A percentile compares a stretch with the other conserved stretches of the same genome.
phyloP scores from a whole-genome alignment of 2,888 invertebrate species.

The Hypolimnas misippus region DNA sequence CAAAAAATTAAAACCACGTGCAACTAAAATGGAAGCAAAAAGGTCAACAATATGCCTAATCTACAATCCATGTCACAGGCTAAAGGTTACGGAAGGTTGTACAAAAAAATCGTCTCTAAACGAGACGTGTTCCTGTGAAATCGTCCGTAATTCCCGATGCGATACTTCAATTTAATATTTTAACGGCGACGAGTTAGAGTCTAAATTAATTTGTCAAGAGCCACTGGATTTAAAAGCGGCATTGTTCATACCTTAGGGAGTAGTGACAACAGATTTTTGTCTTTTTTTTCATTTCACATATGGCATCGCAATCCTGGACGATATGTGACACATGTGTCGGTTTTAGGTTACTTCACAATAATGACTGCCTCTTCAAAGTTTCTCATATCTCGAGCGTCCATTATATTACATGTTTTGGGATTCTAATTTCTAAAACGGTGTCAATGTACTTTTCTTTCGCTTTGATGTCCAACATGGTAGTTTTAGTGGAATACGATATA shows the following conservation, averaged over 20 bases:
- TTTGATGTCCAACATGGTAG: constrained; percentile 69
- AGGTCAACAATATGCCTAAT: constrained; percentile 84
- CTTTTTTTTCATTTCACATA: constrained; percentile 79
- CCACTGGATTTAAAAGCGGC: constrained; percentile 58
- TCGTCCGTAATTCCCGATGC: constrained; percentile 62
- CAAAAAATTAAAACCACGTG: constrained; percentile 77
- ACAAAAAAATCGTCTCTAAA: constrained; percentile 77
- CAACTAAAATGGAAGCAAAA: constrained; percentile 75
- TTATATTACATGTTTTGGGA: constrained; percentile 66
- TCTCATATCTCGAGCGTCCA: constrained; percentile 70
- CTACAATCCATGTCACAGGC: constrained; percentile 83
- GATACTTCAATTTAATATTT: constrained; percentile 51
- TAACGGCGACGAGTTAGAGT: constrained; percentile 53
- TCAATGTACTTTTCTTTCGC: constrained; percentile 62
- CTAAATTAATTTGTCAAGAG: constrained; percentile 51
- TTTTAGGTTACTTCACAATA: constrained; percentile 80
- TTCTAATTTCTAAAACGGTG: constrained; percentile 60
- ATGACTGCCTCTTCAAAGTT: constrained; percentile 77
- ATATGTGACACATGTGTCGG: constrained; percentile 83
- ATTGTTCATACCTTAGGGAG: constrained; percentile 82
- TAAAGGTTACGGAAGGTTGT: constrained; percentile 82
- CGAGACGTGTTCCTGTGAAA: constrained; percentile 66
- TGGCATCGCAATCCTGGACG: constrained; percentile 83
- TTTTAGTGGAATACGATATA: constrained; percentile 67
- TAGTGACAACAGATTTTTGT: constrained; percentile 82